Base-by-base conservation (phyloP, 37 sponge, comb jelly and placozoan genomes). In the Theonella swinhoei region DNA sequence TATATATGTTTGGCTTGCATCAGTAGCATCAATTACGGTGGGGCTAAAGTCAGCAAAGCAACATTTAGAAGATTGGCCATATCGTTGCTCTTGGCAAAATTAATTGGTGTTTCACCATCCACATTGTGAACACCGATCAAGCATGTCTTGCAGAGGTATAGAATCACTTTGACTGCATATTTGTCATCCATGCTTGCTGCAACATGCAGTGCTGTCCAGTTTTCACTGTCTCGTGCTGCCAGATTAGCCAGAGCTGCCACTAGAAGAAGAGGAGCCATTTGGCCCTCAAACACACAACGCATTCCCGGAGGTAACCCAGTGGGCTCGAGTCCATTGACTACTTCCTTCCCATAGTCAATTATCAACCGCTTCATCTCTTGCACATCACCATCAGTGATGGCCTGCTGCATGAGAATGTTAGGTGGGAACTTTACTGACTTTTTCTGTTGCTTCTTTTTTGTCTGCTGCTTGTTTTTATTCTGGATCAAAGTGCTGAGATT, bases 131-230 rank as follows among this genome's bases (percentile, higher is more conserved):
- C n/a, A 11, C 38, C 43, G 26, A 24, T 24, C 23, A 14, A 3
- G n/a, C 34, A 33, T n/a, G n/a, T n/a, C n/a, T n/a, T n/a, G n/a
- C n/a, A n/a, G n/a, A n/a, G n/a, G 34, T 24, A 7, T 19, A 92
- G 28, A 39, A 88, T 84, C 39, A 59, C 62, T 35, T 80, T 62
- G 14, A 79, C 89, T 68, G 93, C 88, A 26, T 84, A 79, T 0
- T 85, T 3, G 80, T 92, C 82, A 42, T 85, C 85, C 80, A 88
- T 88, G 47, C 82, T 85, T 23, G 85, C 88, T 20, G 93, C 93
- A 1, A 88, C 85, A 39, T 92, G 93, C 11, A 92, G 85, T 34
- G 42, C 72, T 19, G 61, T 92, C 93, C 93, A 92, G 34, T 79
- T 78, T 58, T 92, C 88, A 0, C 66, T 78, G 76, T 92, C 93